These are phyloP conservation scores for Eriocheir sinensis DNA, from an alignment of 1,140 invertebrate genomes.

Conservation along the genomic window DNA sequence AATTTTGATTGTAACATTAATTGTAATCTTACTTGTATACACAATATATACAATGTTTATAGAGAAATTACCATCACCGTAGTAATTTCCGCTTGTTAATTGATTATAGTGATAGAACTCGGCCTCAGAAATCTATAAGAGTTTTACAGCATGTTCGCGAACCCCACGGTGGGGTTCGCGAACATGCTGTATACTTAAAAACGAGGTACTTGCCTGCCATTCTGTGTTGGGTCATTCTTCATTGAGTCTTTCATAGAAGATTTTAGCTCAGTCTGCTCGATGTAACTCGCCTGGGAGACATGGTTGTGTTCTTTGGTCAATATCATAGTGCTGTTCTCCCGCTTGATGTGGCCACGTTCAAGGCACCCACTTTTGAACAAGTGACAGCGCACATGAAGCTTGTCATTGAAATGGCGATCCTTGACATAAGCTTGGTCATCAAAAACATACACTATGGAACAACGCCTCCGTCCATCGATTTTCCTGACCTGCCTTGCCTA, in stretches of 20 bases:
- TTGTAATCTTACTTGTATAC: slow-evolving; percentile 8
- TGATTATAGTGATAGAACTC: neutral
- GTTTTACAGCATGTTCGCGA: neutral
- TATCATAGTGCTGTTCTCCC: slow-evolving; percentile 51
- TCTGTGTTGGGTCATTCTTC: slow-evolving; percentile 45
- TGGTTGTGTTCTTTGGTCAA: slow-evolving; percentile 46
- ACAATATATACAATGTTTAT: slow-evolving; percentile 28
- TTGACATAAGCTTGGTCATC: too few relatives aligned
- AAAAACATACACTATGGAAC: too few relatives aligned
- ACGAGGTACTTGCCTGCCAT: slow-evolving; percentile 29
- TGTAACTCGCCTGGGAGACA: slow-evolving; percentile 40
- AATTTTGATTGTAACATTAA: slow-evolving; percentile 9
- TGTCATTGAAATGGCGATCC: too few relatives aligned
- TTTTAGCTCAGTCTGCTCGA: neutral
- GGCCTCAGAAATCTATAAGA: neutral
- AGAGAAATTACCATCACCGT: neutral
- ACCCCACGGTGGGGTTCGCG: too few relatives aligned
- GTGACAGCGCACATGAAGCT: too few relatives aligned
- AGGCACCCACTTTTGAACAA: too few relatives aligned
- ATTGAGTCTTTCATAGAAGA: slow-evolving; percentile 41
- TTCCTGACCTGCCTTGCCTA: too few relatives aligned
- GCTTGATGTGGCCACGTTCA: too few relatives aligned
- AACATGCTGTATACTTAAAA: too few relatives aligned
- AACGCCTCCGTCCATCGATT: too few relatives aligned
- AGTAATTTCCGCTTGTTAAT: neutral